Evolutionary conservation across 2,888 invertebrate genomes (phyloP).

Genomic region (Odontothrips loti): DNA sequence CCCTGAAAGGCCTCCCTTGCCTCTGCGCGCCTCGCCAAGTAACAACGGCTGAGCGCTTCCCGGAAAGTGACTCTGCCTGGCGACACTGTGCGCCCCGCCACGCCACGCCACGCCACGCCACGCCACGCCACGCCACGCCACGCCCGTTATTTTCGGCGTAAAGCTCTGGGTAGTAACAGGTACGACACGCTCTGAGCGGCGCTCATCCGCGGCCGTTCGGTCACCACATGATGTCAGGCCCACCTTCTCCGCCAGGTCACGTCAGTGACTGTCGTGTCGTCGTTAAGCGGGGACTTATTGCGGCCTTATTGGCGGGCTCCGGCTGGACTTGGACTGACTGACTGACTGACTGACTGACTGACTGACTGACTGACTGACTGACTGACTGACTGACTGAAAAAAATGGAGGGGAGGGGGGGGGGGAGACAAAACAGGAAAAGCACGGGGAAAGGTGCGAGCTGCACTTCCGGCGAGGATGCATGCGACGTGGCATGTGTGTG

Average conservation of each 20-base stretch:
- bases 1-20: background rate
- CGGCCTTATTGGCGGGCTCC: too few species aligned
- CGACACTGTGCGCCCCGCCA: background rate
- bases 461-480: background rate
- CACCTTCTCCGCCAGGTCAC: too few species aligned
- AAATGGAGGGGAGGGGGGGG: background rate
- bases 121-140: too few species aligned
- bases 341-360: too few species aligned
- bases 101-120: background rate
- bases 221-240: background rate
- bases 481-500: background rate
- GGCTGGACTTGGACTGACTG: too few species aligned
- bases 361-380: too few species aligned
- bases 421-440: background rate
- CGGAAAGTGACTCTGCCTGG: conserved; percentile 23
- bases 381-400: background rate
- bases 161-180: background rate
- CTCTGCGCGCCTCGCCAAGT: background rate
- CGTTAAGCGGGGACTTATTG: too few species aligned
- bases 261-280: too few species aligned
- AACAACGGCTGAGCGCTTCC: background rate
- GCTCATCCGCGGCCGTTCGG: background rate
- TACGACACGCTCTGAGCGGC: background rate
- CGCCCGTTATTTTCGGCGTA: background rate
- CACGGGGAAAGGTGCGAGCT: background rate